These are phyloP conservation scores for Cataglyphis hispanica DNA, from an alignment of 1,140 invertebrate species.

Conservation along the genomic window DNA sequence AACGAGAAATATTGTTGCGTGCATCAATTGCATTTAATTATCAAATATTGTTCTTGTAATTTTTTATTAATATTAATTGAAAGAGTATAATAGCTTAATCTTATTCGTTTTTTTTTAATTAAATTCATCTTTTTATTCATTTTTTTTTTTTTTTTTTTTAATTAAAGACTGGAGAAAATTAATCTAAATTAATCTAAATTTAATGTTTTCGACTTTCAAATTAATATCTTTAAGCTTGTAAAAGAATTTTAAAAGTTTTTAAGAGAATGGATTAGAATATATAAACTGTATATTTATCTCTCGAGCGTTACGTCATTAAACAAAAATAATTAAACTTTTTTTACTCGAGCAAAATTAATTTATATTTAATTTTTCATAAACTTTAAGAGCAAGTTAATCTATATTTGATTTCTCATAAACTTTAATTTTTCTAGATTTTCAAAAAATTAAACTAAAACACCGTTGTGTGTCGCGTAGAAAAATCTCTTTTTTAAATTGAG, in stretches of 20 bases:
- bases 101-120: background rate
- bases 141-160: no score
- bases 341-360: background rate
- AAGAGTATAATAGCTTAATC: background rate
- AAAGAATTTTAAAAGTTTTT: background rate
- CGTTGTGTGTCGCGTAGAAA: no score
- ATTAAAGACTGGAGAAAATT: background rate
- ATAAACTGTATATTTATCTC: background rate
- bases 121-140: no score
- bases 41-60: background rate
- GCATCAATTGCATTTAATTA: background rate
- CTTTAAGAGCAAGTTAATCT: background rate
- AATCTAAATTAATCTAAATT: slow-evolving; percentile 1
- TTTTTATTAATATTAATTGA: background rate
- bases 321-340: background rate
- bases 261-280: background rate
- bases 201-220: background rate
- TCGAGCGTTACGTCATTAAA: background rate
- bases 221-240: background rate
- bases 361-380: background rate
- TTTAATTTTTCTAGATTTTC: background rate
- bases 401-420: background rate
- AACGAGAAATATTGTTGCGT: background rate
- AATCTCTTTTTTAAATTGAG: background rate
- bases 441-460: background rate